These are phyloP conservation scores for Cantharis rustica DNA, from an alignment of 2,888 invertebrate species.

Conservation along the genomic window DNA sequence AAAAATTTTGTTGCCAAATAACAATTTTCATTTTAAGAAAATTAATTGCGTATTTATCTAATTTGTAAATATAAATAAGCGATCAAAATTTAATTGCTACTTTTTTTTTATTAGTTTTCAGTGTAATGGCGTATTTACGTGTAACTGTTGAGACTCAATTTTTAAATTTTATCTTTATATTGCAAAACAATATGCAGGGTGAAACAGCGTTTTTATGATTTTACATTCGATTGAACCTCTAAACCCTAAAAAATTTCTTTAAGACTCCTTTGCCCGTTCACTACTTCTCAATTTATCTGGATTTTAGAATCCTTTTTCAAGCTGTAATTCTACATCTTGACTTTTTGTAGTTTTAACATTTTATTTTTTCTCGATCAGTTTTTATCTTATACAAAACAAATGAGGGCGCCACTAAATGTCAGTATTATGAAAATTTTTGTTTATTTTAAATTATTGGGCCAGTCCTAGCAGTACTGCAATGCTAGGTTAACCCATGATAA, in stretches of 20 bases:
- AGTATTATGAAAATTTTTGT: background rate
- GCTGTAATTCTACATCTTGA: too few relatives aligned
- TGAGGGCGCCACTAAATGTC: too few relatives aligned
- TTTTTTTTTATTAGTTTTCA: background rate
- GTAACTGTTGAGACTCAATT: background rate
- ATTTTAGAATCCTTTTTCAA: too few relatives aligned
- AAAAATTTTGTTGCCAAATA: background rate
- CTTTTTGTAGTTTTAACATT: too few relatives aligned
- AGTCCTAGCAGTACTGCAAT: slow-evolving; percentile 70
- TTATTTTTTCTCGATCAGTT: too few relatives aligned
- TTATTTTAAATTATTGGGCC: slow-evolving; percentile 54
- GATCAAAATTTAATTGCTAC: background rate
- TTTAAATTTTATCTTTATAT: background rate
- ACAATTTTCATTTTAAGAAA: background rate
- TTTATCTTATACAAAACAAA: too few relatives aligned
- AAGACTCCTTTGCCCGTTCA: too few relatives aligned
- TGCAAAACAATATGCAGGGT: background rate
- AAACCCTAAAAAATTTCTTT: too few relatives aligned
- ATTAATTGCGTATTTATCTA: background rate
- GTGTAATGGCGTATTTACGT: background rate
- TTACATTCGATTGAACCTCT: background rate
- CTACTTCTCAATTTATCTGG: too few relatives aligned
- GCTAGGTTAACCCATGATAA: slow-evolving; percentile 69
- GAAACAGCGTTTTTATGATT: background rate
- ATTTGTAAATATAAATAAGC: background rate